A percentile compares a stretch with the other conserved stretches of the same genome.
Conservation (phyloP, 2,113 vertebrate species). For the Podilymbus podiceps region DNA sequence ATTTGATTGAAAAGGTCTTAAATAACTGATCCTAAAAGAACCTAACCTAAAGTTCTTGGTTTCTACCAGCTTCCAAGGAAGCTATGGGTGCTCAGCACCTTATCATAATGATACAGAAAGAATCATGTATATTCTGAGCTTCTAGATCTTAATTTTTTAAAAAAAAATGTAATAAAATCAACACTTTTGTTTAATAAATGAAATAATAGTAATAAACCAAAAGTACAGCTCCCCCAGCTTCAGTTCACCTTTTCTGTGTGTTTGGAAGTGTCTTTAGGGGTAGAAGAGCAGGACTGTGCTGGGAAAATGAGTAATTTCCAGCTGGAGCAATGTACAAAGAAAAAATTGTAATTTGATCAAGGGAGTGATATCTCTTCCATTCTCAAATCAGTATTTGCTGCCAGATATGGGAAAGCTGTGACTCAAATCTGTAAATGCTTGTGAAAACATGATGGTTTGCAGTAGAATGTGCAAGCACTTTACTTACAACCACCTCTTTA, state of each 20-base stretch:
- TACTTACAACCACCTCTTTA: not conserved
- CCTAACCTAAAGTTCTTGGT: not conserved
- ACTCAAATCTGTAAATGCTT: constrained; percentile 48
- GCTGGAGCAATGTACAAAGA: not conserved
- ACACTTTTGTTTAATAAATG: not conserved
- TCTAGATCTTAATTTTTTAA: not conserved
- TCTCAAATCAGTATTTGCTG: constrained; percentile 3
- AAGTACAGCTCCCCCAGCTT: not conserved
- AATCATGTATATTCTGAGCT: not conserved
- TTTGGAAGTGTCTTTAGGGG: constrained; percentile 20
- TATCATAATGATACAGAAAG: not conserved
- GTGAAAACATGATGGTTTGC: constrained; percentile 36
- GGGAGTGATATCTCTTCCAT: not conserved
- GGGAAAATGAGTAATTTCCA: constrained; percentile 46
- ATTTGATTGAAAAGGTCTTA: not conserved
- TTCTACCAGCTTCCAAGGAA: not conserved
- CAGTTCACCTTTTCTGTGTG: not conserved
- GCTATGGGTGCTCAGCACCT: not conserved
- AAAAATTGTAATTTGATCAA: constrained; percentile 10
- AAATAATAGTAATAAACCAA: not conserved
- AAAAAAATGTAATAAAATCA: not conserved
- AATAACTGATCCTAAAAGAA: not conserved
- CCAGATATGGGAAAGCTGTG: constrained; percentile 47
- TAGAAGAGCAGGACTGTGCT: constrained; percentile 38
- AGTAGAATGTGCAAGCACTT: not conserved